Evolutionary conservation across 1,140 invertebrate genomes (phyloP), one percentile per base, ranked within the genome.

Genomic region (Drosophila neocordata): DNA sequence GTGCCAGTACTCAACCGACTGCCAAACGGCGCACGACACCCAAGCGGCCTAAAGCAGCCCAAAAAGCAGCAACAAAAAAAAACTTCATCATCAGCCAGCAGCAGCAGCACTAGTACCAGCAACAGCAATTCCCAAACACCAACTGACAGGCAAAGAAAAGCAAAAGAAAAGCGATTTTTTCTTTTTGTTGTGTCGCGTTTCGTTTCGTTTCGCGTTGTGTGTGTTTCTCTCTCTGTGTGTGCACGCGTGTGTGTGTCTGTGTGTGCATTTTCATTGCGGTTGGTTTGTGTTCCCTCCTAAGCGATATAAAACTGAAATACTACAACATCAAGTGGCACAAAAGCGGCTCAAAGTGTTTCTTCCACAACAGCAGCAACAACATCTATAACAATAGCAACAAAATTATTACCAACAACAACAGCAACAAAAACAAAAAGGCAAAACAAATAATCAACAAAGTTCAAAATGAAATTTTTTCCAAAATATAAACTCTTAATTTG

Each of bases 1-100:
- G 83, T 87, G 83, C 82, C 82, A 87, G 82, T 87, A 88, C 79
- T 88, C 85, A 87, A 87, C 79, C 83, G 83, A 87, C 82, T 87
- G 82, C 82, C 82, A 87, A 85, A 72, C 82, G 82, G 75, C 74
- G 72, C 77, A 85, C 82, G 82, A 85, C 80, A 75, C 38, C 73
- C 64, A 59, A 72, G 69, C 69, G 59, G 59, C 59, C 20, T 27
- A 62, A 59, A 65, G 58, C 65, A 69, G 67, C 67, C 22, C n/a
- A 22, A 48, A 73, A 59, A 48, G n/a, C 41, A 48, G 41, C 13
- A 41, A 15, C 1, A 41, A 18, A 7, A 44, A 44, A 44, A 44
- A 48, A 48, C 68, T 67, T 61, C 62, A 73, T 63, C 68, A 69
- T 38, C 64, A 68, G 51, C 61, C 61, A 65, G 52, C 52, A 65